phyloP scores from a whole-genome alignment of 1,140 invertebrate species.

The Bathynomus jamesi region DNA sequence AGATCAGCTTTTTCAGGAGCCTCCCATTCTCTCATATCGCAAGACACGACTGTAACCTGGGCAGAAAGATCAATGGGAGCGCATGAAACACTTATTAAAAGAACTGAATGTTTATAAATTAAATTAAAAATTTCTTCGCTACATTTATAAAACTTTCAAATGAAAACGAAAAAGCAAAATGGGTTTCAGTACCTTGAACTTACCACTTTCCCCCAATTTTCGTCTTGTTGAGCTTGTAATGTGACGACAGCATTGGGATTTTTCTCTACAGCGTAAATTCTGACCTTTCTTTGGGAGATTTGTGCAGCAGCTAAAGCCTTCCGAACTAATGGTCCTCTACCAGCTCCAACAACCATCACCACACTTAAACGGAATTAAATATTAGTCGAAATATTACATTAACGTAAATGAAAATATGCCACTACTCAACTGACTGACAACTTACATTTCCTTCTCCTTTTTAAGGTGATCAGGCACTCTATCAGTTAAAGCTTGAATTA shows the following conservation, averaged over 20 bases:
- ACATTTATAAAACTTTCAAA: too few species aligned
- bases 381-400: constrained; percentile 37
- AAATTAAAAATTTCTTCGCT: too few species aligned
- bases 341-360: constrained; percentile 90
- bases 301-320: constrained; percentile 71
- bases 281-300: constrained; percentile 55
- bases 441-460: constrained; percentile 40
- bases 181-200: neutral
- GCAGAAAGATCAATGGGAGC: neutral
- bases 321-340: constrained; percentile 85
- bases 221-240: constrained; percentile 65
- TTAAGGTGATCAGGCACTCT: constrained; percentile 47
- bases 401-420: constrained; percentile 41
- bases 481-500: constrained; percentile 60
- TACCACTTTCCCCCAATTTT: constrained; percentile 65
- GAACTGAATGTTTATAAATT: too few species aligned
- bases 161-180: too few species aligned
- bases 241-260: constrained; percentile 95
- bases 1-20: constrained; percentile 83
- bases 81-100: too few species aligned
- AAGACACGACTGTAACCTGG: constrained; percentile 64
- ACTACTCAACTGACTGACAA: too few species aligned
- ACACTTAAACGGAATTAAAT: constrained; percentile 45
- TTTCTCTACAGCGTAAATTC: constrained; percentile 94
- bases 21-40: constrained; percentile 84